Percentiles rank a stretch among this genome's conserved stretches.
phyloP scores from a whole-genome alignment of 1,140 invertebrate species.

The Pectinophora gossypiella region DNA sequence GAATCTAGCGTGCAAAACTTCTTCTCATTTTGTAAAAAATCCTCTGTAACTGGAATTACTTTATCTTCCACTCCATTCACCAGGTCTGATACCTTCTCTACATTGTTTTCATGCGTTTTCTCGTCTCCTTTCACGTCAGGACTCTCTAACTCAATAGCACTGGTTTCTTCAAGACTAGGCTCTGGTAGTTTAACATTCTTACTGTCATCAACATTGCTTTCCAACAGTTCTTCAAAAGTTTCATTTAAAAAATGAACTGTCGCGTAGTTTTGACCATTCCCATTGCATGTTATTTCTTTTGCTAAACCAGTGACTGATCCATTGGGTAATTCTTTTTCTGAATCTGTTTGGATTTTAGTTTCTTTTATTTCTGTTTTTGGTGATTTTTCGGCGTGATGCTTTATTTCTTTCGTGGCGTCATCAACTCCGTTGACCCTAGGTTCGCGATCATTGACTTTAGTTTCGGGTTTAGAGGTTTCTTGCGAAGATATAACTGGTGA shows the following conservation, averaged over 20 bases:
- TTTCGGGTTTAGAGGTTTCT: too few relatives aligned
- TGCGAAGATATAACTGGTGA: too few relatives aligned
- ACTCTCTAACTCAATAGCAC: background rate
- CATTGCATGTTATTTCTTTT: constrained; percentile 14
- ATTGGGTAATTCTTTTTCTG: background rate
- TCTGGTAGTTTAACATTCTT: constrained; percentile 18
- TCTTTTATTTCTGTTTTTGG: background rate
- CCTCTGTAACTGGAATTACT: constrained; percentile 36
- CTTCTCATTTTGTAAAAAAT: constrained; percentile 67
- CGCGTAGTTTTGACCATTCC: constrained; percentile 56
- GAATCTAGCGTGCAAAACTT: constrained; percentile 53
- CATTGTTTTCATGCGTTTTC: constrained; percentile 1
- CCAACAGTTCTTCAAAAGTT: constrained; percentile 58
- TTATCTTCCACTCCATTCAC: constrained; percentile 31
- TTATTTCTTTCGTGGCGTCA: too few relatives aligned
- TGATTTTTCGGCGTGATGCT: background rate
- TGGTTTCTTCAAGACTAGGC: background rate
- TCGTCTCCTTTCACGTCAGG: background rate
- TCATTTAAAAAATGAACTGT: constrained; percentile 60
- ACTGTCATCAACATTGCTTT: constrained; percentile 60
- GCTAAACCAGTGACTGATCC: background rate
- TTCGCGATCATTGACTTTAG: too few relatives aligned
- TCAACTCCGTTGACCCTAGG: background rate
- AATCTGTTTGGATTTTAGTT: background rate
- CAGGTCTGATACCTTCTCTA: constrained; percentile 6